A percentile compares a stretch with the other conserved stretches of the same genome.
These are phyloP conservation scores for Calliphora vicina DNA, from an alignment of 1,140 invertebrate genomes.

Conservation along the genomic window DNA sequence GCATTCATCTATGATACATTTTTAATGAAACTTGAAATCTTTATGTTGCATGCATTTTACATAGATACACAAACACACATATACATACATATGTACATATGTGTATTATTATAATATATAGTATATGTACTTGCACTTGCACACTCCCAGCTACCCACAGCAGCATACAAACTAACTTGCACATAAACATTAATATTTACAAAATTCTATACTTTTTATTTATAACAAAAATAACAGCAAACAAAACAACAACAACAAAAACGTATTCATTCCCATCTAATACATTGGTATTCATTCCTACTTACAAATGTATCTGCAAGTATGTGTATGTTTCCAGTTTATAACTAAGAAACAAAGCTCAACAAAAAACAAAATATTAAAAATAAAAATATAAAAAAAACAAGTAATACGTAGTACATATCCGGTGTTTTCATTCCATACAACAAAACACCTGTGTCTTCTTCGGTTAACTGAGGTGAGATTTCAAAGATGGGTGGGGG, in stretches of 20 bases:
- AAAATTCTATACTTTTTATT: slow-evolving; percentile 24
- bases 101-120: not conserved
- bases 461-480: slow-evolving; percentile 13
- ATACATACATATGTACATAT: not conserved
- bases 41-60: slow-evolving; percentile 8
- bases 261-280: not conserved
- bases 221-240: not conserved
- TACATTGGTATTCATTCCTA: not conserved
- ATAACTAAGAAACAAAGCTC: not conserved
- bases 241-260: slow-evolving; percentile 16
- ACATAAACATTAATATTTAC: not conserved
- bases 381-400: not conserved
- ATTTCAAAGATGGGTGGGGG: not conserved
- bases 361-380: not conserved
- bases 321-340: not conserved
- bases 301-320: too few relatives aligned
- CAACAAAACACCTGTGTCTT: not conserved
- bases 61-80: not conserved
- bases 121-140: too few relatives aligned
- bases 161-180: too few relatives aligned
- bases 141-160: too few relatives aligned
- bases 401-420: slow-evolving; percentile 10
- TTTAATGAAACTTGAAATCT: slow-evolving; percentile 35
- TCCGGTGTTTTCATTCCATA: not conserved
- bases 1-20: slow-evolving; percentile 30